Evolutionary conservation across 2,797 vertebrate genomes (phyloP).

Genomic region (Pelochelys cantorii): DNA sequence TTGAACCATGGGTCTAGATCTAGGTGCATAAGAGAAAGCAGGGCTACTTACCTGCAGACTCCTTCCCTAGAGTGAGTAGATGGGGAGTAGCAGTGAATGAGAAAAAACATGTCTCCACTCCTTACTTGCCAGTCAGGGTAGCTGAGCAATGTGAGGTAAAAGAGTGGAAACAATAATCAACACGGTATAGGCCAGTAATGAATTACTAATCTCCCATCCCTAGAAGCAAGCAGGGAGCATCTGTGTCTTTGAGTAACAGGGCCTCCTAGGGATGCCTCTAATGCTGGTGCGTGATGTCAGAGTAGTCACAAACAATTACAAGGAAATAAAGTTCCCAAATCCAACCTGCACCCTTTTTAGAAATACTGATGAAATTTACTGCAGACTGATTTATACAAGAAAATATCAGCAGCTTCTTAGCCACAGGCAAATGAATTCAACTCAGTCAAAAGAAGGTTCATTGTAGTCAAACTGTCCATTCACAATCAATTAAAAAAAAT

Average conservation of each 20-base stretch:
- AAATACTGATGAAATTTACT: not conserved
- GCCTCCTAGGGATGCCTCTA: not conserved
- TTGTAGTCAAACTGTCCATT: not conserved
- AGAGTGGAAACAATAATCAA: not conserved
- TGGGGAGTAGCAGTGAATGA: not conserved
- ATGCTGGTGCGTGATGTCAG: not conserved
- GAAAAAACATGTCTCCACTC: not conserved
- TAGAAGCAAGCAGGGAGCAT: not conserved
- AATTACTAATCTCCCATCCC: not conserved
- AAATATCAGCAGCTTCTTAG: not conserved
- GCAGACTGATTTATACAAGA: not conserved
- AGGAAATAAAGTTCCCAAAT: not conserved
- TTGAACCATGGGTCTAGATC: not conserved
- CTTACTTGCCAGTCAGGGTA: not conserved
- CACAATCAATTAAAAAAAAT: not conserved
- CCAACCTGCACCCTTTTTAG: not conserved
- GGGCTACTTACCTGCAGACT: not conserved
- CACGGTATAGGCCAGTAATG: not conserved
- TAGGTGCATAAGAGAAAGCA: not conserved
- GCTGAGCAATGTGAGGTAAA: not conserved
- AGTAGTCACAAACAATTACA: not conserved
- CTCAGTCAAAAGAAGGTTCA: not conserved
- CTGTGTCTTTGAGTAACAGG: not conserved
- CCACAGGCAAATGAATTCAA: not conserved
- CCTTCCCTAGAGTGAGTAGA: not conserved